These are phyloP conservation scores for Percopsis transmontana DNA, from an alignment of 2,113 vertebrate species.

Conservation along the genomic window DNA sequence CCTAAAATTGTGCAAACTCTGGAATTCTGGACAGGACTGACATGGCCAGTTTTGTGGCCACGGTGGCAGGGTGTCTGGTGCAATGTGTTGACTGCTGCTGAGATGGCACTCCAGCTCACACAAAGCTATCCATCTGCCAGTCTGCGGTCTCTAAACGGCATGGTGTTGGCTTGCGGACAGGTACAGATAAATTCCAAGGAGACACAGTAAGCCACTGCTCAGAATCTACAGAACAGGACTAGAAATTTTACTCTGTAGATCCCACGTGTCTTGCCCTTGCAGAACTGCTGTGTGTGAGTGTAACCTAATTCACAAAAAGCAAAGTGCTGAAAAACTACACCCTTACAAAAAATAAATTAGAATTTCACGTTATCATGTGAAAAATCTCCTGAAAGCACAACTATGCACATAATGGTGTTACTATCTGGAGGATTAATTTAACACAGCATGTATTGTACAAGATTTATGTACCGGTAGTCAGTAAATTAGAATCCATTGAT, in stretches of 20 bases:
- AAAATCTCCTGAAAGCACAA: no score
- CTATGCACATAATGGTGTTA: neutral
- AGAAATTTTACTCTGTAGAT: conserved; percentile 19
- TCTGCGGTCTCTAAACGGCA: conserved; percentile 26
- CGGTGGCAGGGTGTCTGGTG: conserved; percentile 9
- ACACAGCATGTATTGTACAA: neutral
- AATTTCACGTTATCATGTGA: no score
- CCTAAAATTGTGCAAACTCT: no score
- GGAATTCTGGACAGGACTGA: conserved; percentile 32
- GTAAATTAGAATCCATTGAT: conserved; percentile 35
- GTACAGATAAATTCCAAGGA: conserved; percentile 36
- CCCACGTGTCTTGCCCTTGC: conserved; percentile 1
- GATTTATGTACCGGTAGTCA: conserved; percentile 15
- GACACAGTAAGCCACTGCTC: neutral
- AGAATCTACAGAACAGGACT: neutral
- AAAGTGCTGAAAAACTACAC: no score
- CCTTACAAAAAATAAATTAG: no score
- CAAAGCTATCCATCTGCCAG: conserved; percentile 29
- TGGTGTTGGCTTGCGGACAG: conserved; percentile 21
- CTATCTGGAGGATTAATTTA: neutral
- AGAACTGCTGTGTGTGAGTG: neutral
- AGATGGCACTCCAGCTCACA: conserved; percentile 27
- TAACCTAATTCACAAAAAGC: neutral
- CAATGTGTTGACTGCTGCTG: conserved; percentile 19
- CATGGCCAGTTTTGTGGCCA: conserved; percentile 9